These are phyloP conservation scores for Varanus komodoensis DNA, from an alignment of 2,113 vertebrate genomes.

Conservation along the genomic window DNA sequence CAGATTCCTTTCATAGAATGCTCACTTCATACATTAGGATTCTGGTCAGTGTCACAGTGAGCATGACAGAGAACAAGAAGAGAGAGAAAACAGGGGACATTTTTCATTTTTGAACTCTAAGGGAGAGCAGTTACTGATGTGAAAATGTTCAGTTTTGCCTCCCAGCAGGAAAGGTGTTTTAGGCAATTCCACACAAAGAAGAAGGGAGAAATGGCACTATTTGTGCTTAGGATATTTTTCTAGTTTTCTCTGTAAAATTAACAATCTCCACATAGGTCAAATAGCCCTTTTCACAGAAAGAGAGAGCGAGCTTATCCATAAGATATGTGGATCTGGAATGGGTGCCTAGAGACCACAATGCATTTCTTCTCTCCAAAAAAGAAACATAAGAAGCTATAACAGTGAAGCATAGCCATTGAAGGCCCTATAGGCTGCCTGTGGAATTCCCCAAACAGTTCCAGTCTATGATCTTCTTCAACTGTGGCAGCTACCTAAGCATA, in stretches of 20 bases:
- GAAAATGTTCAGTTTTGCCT: slow-evolving; percentile 25
- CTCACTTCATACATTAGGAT: background rate
- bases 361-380: background rate
- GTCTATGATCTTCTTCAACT: slow-evolving; percentile 39
- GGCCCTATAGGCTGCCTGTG: background rate
- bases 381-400: background rate
- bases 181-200: background rate
- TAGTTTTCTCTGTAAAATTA: slow-evolving; percentile 2
- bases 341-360: background rate
- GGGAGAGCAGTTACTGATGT: slow-evolving; percentile 6
- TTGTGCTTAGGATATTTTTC: background rate
- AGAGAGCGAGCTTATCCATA: background rate
- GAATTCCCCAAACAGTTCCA: no score
- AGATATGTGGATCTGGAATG: background rate
- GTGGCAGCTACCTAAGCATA: slow-evolving; percentile 46
- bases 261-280: background rate
- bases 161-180: background rate
- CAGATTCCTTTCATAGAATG: background rate
- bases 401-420: background rate
- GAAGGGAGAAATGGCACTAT: background rate
- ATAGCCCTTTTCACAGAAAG: background rate
- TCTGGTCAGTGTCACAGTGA: background rate
- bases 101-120: slow-evolving; percentile 22
- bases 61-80: background rate
- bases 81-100: fast-evolving